Evolutionary conservation across 2,888 invertebrate genomes (phyloP).

Genomic region (Leptinotarsa juncta): DNA sequence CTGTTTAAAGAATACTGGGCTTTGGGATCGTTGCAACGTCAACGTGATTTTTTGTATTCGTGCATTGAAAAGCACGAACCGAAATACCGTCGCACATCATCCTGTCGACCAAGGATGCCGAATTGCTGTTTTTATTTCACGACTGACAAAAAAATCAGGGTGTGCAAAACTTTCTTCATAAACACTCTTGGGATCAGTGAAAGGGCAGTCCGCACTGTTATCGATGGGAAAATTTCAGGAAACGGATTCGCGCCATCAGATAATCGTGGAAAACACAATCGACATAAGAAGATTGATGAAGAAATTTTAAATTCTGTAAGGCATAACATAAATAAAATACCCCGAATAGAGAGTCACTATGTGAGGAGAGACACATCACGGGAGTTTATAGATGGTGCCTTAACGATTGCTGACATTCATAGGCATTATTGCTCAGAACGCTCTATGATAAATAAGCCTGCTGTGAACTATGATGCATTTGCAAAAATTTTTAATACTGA

Average conservation of each 20-base stretch:
- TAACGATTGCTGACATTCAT: slow-evolving; percentile 23
- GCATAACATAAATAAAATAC: slow-evolving; percentile 53
- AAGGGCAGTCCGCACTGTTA: slow-evolving; percentile 42
- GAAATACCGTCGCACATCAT: slow-evolving; percentile 18
- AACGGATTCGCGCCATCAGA: slow-evolving; percentile 46
- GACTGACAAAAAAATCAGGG: slow-evolving; percentile 29
- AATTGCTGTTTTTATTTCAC: slow-evolving; percentile 30
- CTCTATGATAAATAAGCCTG: neutral
- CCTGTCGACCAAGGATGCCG: slow-evolving; percentile 25
- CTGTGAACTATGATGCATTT: slow-evolving; percentile 23
- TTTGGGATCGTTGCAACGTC: slow-evolving; percentile 16
- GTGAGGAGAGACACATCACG: slow-evolving; percentile 27
- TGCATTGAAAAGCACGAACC: slow-evolving; percentile 14
- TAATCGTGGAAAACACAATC: slow-evolving; percentile 53
- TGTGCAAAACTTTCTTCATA: slow-evolving; percentile 49
- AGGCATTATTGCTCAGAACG: slow-evolving; percentile 17
- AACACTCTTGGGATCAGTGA: slow-evolving; percentile 49
- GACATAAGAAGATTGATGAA: slow-evolving; percentile 44
- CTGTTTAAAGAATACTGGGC: slow-evolving; percentile 21
- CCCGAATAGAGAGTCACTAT: slow-evolving; percentile 54
- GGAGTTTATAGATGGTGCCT: slow-evolving; percentile 27
- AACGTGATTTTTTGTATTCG: slow-evolving; percentile 13
- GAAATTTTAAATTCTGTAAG: slow-evolving; percentile 49
- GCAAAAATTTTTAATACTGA: slow-evolving; percentile 29
- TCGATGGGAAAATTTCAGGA: slow-evolving; percentile 38